Conservation (phyloP, 1,140 invertebrate genomes). For the Bactericera cockerelli region DNA sequence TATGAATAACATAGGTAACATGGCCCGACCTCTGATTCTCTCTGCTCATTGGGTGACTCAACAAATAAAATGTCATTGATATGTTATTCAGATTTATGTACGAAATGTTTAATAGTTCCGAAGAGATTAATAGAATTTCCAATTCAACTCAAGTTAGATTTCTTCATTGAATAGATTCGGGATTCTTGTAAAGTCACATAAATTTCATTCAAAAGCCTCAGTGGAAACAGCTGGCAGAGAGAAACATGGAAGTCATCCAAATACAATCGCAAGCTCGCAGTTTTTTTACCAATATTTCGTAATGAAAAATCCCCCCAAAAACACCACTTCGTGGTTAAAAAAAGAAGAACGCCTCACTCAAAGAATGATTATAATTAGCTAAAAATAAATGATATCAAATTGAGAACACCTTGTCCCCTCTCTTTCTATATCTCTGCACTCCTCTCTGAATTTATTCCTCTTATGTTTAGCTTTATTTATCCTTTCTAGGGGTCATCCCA, state of each 20-base stretch:
- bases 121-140: background rate
- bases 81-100: slow-evolving; percentile 1
- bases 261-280: background rate
- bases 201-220: background rate
- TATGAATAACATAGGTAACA: background rate
- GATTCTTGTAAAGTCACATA: slow-evolving; percentile 2
- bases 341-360: too few relatives aligned
- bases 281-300: too few relatives aligned
- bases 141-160: background rate
- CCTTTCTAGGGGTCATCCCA: too few relatives aligned
- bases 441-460: too few relatives aligned
- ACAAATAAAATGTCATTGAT: background rate
- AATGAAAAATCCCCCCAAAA: too few relatives aligned
- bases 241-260: slow-evolving; percentile 7
- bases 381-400: too few relatives aligned
- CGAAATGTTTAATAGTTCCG: slow-evolving; percentile 2
- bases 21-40: background rate
- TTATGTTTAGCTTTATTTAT: too few relatives aligned
- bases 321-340: too few relatives aligned
- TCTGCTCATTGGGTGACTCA: background rate
- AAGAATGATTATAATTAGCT: too few relatives aligned
- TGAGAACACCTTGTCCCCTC: too few relatives aligned
- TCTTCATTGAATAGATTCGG: background rate
- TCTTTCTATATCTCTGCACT: too few relatives aligned
- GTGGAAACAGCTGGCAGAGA: background rate